Evolutionary conservation across 1,140 invertebrate genomes (phyloP), one percentile per base, ranked within the genome.

Genomic region (Delia radicum): DNA sequence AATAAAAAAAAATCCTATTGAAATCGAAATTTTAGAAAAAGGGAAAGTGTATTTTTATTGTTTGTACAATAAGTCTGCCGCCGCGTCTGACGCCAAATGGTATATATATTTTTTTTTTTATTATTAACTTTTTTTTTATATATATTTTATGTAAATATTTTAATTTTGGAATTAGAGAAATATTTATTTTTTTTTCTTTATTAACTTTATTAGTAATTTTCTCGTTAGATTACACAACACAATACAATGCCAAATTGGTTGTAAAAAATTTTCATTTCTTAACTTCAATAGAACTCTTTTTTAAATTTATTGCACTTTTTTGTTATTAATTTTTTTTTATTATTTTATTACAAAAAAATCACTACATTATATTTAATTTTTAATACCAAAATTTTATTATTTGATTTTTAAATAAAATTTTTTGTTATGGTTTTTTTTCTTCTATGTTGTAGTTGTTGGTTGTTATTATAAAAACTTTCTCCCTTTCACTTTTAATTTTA

Each of bases 51-150:
- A 18, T 21, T 55, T 55, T 18, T 55, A 55, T 55, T 55, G 33
- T 33, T 33, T 33, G 48, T 55, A 55, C 48, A 55, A 55, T 15
- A 55, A 69, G 65, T 69, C 65, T 69, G 65, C 65, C 65, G 65
- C 65, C 65, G 65, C 65, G 65, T 69, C 65, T 69, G 65, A 69
- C 65, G 65, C 65, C 65, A 69, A 69, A 31, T 69, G 7, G 15
- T 65, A 10, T 65, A 13, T 28, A 4, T 2, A 27, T 28, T 28
- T 29, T 63, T 63, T 33, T 37, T 21, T 55, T 4, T 55, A 18
- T 55, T 55, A 55, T 55, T 18, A 55, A 21, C 0, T 55, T 4
- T 55, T 21, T 21, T 21, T 55, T 48, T n/a, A 18, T 21, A 21
- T 55, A 21, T 55, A 21, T 55, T 55, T 21, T 15, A 21, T 18